phyloP scores from a whole-genome alignment of 2,888 invertebrate genomes.

The Buathra laborator region DNA sequence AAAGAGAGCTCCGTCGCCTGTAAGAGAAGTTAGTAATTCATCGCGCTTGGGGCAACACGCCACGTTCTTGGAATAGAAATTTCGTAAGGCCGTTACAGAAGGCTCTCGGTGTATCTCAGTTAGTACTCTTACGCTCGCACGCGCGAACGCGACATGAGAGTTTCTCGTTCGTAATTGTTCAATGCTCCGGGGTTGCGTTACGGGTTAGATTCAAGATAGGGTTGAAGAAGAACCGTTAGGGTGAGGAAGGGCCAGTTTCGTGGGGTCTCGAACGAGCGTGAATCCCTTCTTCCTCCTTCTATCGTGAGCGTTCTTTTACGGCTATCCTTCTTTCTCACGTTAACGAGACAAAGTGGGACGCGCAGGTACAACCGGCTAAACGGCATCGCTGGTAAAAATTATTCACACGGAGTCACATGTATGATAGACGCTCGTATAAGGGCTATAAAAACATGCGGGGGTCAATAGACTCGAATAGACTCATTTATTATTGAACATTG shows the following conservation, averaged over 20 bases:
- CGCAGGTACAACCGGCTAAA: slow-evolving; percentile 44
- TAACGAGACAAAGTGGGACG: slow-evolving; percentile 19
- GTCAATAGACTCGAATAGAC: background rate
- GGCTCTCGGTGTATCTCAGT: slow-evolving; percentile 50
- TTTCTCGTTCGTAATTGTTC: slow-evolving; percentile 76
- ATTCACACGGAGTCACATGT: slow-evolving; percentile 15
- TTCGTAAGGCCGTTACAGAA: slow-evolving; percentile 72
- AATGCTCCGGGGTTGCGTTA: slow-evolving; percentile 73
- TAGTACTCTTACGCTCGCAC: slow-evolving; percentile 20
- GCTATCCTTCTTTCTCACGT: slow-evolving; percentile 40
- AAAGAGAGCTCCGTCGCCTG: slow-evolving; percentile 1
- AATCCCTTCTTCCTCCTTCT: slow-evolving; percentile 23
- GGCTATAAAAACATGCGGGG: background rate
- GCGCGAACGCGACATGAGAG: slow-evolving; percentile 4
- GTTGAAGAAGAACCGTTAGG: slow-evolving; percentile 67
- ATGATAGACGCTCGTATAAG: background rate
- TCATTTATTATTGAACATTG: background rate
- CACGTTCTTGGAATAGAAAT: slow-evolving; percentile 71
- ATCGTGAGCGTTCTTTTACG: slow-evolving; percentile 14
- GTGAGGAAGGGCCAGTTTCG: slow-evolving; percentile 60
- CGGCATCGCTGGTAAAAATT: slow-evolving; percentile 15
- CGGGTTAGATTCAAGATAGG: slow-evolving; percentile 75
- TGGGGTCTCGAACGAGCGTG: slow-evolving; percentile 33
- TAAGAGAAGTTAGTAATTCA: slow-evolving; percentile 51
- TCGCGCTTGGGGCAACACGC: slow-evolving; percentile 10